Percentiles rank a stretch among this genome's conserved stretches.
phyloP scores from a whole-genome alignment of 37 sponge, comb jelly and placozoan species.

The Ianthella basta region DNA sequence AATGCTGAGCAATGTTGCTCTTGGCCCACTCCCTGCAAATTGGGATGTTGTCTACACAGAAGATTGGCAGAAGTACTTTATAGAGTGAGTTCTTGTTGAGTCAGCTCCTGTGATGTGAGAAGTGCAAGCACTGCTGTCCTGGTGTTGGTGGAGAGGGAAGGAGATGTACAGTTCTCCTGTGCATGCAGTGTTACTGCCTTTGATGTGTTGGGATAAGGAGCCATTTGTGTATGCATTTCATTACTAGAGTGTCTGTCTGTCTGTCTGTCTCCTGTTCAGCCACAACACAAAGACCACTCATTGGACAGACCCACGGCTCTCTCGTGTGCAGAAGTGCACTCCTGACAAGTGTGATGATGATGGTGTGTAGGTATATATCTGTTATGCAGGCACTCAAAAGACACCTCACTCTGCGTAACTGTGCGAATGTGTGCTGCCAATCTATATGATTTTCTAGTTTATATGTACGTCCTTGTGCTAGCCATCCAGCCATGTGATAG shows the following conservation, averaged over 20 bases:
- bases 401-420: background rate
- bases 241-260: too few species aligned
- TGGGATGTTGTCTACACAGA: conserved; percentile 96
- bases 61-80: conserved; percentile 92
- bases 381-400: background rate
- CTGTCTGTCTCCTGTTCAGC: conserved; percentile 50
- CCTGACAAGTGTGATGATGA: conserved; percentile 76
- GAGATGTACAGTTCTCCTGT: too few species aligned
- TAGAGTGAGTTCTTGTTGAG: conserved; percentile 74
- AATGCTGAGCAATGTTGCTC: too few species aligned
- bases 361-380: conserved; percentile 60
- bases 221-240: too few species aligned
- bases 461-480: too few species aligned
- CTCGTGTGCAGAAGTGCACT: conserved; percentile 56
- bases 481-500: too few species aligned
- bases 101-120: background rate
- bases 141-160: too few species aligned
- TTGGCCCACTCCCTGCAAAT: conserved; percentile 90
- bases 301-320: conserved; percentile 93
- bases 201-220: too few species aligned
- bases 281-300: conserved; percentile 89
- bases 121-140: background rate
- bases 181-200: too few species aligned
- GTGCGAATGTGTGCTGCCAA: too few species aligned
- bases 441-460: too few species aligned